Conservation (phyloP, 2,113 vertebrate species). For the Passerina amoena region DNA sequence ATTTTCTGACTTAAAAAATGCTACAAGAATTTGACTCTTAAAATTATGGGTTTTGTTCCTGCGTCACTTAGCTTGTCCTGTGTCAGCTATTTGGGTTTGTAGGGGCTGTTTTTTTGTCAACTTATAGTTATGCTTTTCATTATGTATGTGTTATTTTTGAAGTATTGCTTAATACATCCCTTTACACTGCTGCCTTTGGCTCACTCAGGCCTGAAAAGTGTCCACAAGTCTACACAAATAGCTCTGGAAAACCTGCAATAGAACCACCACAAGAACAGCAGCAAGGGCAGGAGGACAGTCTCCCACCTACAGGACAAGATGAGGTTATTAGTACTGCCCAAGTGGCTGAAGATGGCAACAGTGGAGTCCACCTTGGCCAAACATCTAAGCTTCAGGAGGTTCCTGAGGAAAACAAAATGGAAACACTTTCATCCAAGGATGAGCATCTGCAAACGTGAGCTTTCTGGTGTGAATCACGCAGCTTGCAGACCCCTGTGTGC, state of each 20-base stretch:
- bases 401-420: background rate
- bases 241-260: conserved; percentile 14
- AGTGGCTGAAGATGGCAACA: background rate
- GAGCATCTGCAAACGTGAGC: conserved; percentile 76
- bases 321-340: conserved; percentile 59
- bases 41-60: background rate
- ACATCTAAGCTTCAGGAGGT: conserved; percentile 12
- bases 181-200: conserved; percentile 53
- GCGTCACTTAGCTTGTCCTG: background rate
- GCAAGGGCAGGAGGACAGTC: conserved; percentile 56
- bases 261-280: background rate
- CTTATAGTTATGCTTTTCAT: background rate
- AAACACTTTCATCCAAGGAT: conserved; percentile 58
- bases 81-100: background rate
- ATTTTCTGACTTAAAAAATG: background rate
- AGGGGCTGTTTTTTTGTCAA: background rate
- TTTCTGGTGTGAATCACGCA: conserved; percentile 4
- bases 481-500: background rate
- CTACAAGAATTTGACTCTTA: background rate
- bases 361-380: background rate
- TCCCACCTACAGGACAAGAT: conserved; percentile 68
- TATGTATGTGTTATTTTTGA: background rate
- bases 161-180: background rate
- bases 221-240: conserved; percentile 64
- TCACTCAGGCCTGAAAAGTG: conserved; percentile 34